Conservation (phyloP, 2,888 invertebrate species). For the Mimachlamys varia region DNA sequence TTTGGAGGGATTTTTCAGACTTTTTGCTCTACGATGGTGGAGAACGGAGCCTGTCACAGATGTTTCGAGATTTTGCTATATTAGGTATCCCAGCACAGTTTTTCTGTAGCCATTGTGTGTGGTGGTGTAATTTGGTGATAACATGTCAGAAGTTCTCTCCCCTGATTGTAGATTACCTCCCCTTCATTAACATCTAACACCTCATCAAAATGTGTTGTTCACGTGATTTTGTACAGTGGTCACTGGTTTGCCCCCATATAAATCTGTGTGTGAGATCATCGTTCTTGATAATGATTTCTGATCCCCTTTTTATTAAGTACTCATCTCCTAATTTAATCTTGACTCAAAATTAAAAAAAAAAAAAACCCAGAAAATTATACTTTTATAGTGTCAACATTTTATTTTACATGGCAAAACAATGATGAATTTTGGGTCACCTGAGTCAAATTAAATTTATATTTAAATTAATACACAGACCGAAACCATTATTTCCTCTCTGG, state of each 20-base stretch:
- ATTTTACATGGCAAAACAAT: neutral
- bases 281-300: neutral
- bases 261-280: neutral
- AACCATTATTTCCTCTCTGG: neutral
- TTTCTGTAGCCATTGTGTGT: slow-evolving; percentile 25
- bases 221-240: neutral
- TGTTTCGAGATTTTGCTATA: slow-evolving; percentile 36
- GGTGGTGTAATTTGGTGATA: neutral
- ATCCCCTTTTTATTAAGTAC: neutral
- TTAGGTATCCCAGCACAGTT: slow-evolving; percentile 19
- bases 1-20: slow-evolving; percentile 29
- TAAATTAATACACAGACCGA: neutral
- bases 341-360: neutral
- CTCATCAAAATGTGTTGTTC: neutral
- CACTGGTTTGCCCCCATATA: slow-evolving; percentile 1
- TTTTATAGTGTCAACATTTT: too few relatives aligned
- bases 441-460: neutral
- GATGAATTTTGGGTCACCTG: neutral
- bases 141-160: neutral
- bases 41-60: slow-evolving; percentile 19
- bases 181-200: neutral
- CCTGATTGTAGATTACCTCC: neutral
- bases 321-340: neutral
- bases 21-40: slow-evolving; percentile 15
- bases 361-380: too few relatives aligned